phyloP scores from a whole-genome alignment of 2,888 invertebrate species.

The Brenthis hecate region DNA sequence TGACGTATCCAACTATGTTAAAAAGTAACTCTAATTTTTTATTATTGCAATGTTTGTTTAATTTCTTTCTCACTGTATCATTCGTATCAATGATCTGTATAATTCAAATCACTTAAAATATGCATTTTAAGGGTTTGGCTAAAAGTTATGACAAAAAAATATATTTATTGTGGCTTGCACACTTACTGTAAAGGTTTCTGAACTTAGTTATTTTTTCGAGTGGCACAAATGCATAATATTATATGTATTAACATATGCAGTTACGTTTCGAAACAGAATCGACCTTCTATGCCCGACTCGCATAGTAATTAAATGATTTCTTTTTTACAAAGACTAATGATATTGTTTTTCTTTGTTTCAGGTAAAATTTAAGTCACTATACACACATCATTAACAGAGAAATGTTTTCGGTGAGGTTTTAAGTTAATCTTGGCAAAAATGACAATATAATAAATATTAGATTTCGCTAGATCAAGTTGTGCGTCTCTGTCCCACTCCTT shows the following conservation, averaged over 20 bases:
- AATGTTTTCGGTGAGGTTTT: slow-evolving; percentile 64
- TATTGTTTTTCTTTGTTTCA: slow-evolving; percentile 60
- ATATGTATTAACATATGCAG: slow-evolving; percentile 53
- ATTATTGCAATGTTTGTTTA: too few relatives aligned
- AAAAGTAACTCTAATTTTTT: too few relatives aligned
- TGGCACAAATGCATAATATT: slow-evolving; percentile 70
- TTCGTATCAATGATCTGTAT: too few relatives aligned
- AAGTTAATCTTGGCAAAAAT: background rate
- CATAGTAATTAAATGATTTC: slow-evolving; percentile 53
- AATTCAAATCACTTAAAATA: too few relatives aligned
- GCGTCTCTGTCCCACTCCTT: too few relatives aligned
- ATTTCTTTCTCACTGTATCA: too few relatives aligned
- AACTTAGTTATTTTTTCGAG: slow-evolving; percentile 51
- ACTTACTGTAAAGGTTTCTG: background rate
- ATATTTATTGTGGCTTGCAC: background rate
- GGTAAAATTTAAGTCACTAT: slow-evolving; percentile 47
- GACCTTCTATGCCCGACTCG: slow-evolving; percentile 63
- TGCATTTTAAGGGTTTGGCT: too few relatives aligned
- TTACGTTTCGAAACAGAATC: slow-evolving; percentile 62
- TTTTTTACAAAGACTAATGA: slow-evolving; percentile 36
- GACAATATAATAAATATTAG: too few relatives aligned
- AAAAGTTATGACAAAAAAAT: too few relatives aligned
- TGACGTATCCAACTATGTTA: too few relatives aligned
- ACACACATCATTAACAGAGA: slow-evolving; percentile 46
- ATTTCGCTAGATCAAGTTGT: too few relatives aligned